Percentiles rank a stretch among this genome's conserved stretches.
Conservation (phyloP, 2,113 vertebrate genomes). For the Naja naja region DNA sequence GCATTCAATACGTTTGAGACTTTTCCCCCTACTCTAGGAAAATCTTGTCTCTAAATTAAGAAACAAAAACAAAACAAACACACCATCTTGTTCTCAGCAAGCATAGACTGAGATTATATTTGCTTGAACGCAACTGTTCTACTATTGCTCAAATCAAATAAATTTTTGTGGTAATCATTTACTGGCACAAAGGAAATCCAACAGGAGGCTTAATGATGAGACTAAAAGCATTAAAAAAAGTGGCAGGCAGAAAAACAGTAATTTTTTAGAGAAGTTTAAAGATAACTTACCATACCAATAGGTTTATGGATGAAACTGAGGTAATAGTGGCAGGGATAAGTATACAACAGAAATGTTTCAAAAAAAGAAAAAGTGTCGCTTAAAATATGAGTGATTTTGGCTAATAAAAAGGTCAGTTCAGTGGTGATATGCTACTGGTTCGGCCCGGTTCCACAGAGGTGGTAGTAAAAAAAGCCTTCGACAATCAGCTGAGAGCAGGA, state of each 20-base stretch:
- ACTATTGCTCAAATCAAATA: not conserved
- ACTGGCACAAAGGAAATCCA: not conserved
- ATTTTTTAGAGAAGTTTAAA: not conserved
- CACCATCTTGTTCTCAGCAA: not conserved
- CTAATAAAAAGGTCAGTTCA: not conserved
- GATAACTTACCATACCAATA: not conserved
- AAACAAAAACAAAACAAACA: not conserved
- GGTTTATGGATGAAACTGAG: not conserved
- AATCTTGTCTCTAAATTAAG: not conserved
- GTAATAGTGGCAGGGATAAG: not conserved
- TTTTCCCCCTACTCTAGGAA: constrained; percentile 35
- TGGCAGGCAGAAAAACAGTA: not conserved
- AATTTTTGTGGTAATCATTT: not conserved
- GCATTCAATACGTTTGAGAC: constrained; percentile 29
- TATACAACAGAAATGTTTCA: not conserved
- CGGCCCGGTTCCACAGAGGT: no score
- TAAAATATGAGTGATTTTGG: not conserved
- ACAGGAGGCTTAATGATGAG: not conserved
- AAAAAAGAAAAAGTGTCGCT: not conserved
- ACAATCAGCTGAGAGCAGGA: no score
- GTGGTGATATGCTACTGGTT: no score
- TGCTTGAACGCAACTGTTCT: not conserved
- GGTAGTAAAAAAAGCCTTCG: no score
- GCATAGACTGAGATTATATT: not conserved
- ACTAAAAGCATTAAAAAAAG: not conserved